Evolutionary conservation across 2,113 vertebrate species (phyloP).

Genomic region (Actinemys pallida): DNA sequence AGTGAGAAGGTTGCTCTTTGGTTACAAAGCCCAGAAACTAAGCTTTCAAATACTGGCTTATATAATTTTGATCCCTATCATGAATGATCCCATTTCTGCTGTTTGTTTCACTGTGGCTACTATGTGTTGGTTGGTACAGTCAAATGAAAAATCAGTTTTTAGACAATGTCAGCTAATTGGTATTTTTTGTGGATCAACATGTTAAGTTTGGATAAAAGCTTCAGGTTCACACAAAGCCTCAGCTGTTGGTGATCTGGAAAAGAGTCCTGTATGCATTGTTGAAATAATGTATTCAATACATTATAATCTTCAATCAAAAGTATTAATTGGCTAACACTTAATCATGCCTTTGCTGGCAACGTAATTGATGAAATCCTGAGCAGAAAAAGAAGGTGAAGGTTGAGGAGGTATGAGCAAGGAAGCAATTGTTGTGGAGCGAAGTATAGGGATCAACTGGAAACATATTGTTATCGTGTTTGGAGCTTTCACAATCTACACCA

Average conservation of each 20-base stretch:
- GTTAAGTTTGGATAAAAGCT: background rate
- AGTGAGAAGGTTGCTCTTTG: background rate
- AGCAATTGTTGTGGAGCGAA: background rate
- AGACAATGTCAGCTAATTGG: fast-evolving
- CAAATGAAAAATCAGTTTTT: fast-evolving
- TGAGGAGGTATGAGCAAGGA: background rate
- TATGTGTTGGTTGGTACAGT: fast-evolving
- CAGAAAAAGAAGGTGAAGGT: background rate
- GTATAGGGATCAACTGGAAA: background rate
- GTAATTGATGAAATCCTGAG: fast-evolving
- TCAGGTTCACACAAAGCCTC: background rate
- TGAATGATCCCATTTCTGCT: background rate
- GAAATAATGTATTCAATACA: fast-evolving
- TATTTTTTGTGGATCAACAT: fast-evolving
- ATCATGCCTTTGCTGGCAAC: fast-evolving
- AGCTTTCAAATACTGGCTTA: background rate
- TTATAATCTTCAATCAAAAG: fast-evolving
- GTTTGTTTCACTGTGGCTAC: background rate
- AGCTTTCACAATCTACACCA: background rate
- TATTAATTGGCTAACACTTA: background rate
- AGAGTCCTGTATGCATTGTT: background rate
- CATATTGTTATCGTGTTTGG: background rate
- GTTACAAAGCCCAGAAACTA: background rate
- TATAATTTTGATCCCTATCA: background rate
- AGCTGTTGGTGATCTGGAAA: background rate